phyloP scores from a whole-genome alignment of 2,888 invertebrate species.

The Drosophila longiperda region DNA sequence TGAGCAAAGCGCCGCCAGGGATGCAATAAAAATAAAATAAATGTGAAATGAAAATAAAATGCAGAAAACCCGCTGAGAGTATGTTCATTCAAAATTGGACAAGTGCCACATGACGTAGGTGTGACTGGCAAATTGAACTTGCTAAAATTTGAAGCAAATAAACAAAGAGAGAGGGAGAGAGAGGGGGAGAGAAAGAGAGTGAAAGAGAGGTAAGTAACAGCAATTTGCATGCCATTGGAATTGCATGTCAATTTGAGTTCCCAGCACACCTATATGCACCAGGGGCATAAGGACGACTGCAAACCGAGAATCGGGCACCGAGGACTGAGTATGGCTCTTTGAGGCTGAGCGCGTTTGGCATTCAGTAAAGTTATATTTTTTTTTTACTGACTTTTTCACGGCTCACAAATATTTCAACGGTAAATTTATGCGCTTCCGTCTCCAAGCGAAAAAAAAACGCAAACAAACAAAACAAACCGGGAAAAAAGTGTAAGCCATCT shows the following conservation, averaged over 20 bases:
- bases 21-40: conserved; percentile 24
- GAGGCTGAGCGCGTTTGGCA: conserved; percentile 21
- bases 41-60: conserved; percentile 31
- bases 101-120: conserved; percentile 61
- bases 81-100: conserved; percentile 43
- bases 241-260: conserved; percentile 63
- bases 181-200: background rate
- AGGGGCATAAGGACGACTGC: conserved; percentile 1
- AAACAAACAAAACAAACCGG: conserved; percentile 4
- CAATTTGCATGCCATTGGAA: conserved; percentile 69
- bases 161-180: background rate
- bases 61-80: conserved; percentile 46
- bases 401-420: conserved; percentile 70
- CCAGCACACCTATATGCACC: conserved; percentile 19
- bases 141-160: conserved; percentile 43
- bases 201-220: conserved; percentile 9
- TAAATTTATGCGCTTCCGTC: conserved; percentile 67
- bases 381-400: conserved; percentile 49
- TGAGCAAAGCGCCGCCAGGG: conserved; percentile 6
- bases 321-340: conserved; percentile 47
- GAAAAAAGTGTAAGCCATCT: conserved; percentile 28
- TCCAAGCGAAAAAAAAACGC: conserved; percentile 6
- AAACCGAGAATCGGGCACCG: conserved; percentile 7
- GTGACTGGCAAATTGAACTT: conserved; percentile 61
- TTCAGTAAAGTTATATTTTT: conserved; percentile 41